These are phyloP conservation scores for Elysia crispata DNA, from an alignment of 2,888 invertebrate species.

Conservation along the genomic window DNA sequence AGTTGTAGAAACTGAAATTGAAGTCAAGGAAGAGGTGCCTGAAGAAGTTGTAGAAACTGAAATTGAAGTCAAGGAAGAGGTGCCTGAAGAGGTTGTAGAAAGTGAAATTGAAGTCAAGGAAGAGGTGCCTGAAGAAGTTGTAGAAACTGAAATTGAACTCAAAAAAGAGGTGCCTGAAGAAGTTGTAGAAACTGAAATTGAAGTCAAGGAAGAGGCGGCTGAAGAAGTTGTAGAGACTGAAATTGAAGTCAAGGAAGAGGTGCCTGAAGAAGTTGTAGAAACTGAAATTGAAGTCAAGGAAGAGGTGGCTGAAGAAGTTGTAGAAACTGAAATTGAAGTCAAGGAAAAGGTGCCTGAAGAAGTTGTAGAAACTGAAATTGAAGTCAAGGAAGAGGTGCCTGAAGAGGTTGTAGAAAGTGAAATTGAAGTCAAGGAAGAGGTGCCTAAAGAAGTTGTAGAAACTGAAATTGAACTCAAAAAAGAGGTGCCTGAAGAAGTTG, in stretches of 20 bases:
- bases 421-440: conserved; percentile 51
- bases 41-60: conserved; percentile 71
- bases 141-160: conserved; percentile 43
- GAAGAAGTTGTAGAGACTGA: conserved; percentile 71
- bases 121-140: conserved; percentile 52
- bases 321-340: conserved; percentile 43
- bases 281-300: conserved; percentile 76
- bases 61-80: conserved; percentile 51
- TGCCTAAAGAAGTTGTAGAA: conserved; percentile 76
- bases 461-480: conserved; percentile 76
- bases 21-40: conserved; percentile 81
- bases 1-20: no score
- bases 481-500: conserved; percentile 52
- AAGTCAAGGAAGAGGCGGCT: conserved; percentile 81
- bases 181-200: no score
- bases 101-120: conserved; percentile 76
- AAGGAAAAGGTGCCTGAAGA: conserved; percentile 78
- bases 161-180: conserved; percentile 79
- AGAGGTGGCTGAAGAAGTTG: conserved; percentile 52
- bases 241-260: conserved; percentile 51
- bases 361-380: no score
- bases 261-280: conserved; percentile 76
- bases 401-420: conserved; percentile 71
- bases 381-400: conserved; percentile 81
- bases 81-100: conserved; percentile 76